Percentiles rank a stretch among this genome's conserved stretches.
Evolutionary conservation across 2,113 vertebrate genomes (phyloP).

Genomic region (Sinocyclocheilus anophthalmus): DNA sequence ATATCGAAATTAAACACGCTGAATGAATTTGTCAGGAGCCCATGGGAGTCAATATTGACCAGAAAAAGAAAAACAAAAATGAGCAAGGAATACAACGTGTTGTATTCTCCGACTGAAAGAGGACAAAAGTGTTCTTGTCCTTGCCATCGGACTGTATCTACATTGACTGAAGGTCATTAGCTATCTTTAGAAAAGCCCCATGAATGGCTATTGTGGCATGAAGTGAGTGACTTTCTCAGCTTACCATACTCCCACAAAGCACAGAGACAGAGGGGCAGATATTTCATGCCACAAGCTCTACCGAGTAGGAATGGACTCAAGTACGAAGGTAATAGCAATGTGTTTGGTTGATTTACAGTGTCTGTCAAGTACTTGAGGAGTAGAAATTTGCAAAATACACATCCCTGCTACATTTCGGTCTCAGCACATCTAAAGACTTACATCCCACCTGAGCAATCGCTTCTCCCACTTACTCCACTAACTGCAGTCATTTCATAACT

Average conservation of each 20-base stretch:
- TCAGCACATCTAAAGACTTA: background rate
- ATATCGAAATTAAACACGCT: background rate
- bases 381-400: too few species aligned
- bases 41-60: background rate
- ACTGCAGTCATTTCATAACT: background rate
- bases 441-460: background rate
- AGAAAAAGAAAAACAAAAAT: slow-evolving; percentile 4
- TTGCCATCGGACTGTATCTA: slow-evolving; percentile 40
- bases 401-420: too few species aligned
- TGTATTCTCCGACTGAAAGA: background rate
- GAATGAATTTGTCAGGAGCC: background rate
- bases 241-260: slow-evolving; percentile 19
- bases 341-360: background rate
- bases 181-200: slow-evolving; percentile 44
- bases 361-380: background rate
- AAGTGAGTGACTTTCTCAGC: slow-evolving; percentile 43
- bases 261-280: slow-evolving; percentile 17
- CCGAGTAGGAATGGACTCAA: background rate
- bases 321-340: background rate
- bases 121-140: slow-evolving; percentile 42
- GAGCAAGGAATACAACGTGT: background rate
- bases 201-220: slow-evolving; percentile 46
- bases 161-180: slow-evolving; percentile 42
- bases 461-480: background rate
- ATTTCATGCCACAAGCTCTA: background rate